Evolutionary conservation across 2,888 invertebrate genomes (phyloP).

Genomic region (Ormyrus pomaceus): DNA sequence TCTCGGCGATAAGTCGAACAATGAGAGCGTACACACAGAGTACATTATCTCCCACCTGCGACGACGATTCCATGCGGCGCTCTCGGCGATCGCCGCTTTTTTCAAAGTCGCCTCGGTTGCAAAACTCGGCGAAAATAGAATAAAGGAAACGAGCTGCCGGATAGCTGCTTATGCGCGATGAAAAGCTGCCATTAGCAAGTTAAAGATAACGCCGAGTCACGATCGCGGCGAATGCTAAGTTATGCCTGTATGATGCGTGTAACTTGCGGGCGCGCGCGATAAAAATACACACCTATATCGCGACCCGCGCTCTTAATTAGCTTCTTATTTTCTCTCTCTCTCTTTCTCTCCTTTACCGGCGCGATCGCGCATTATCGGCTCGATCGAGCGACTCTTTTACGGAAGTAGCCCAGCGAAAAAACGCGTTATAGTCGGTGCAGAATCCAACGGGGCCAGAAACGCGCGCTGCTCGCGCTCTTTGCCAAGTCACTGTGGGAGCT

Average conservation of each 20-base stretch:
- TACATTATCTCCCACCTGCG: neutral
- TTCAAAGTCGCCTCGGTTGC: neutral
- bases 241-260: slow-evolving; percentile 22
- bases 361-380: no score
- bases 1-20: neutral
- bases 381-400: no score
- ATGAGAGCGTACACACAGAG: no score
- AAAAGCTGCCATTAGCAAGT: slow-evolving; percentile 50
- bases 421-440: no score
- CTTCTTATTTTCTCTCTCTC: no score
- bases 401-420: no score
- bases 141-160: neutral
- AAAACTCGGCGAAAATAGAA: neutral
- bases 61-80: neutral
- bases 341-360: no score
- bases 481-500: no score
- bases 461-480: no score
- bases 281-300: no score
- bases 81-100: neutral
- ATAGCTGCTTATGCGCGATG: slow-evolving; percentile 1
- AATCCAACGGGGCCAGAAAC: no score
- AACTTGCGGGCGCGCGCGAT: neutral
- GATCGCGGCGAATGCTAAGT: slow-evolving; percentile 42
- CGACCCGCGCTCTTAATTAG: no score
- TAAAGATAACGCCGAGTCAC: slow-evolving; percentile 53